A percentile compares a stretch with the other conserved stretches of the same genome.
Evolutionary conservation across 1,140 invertebrate species (phyloP).

Genomic region (Penaeus vannamei): DNA sequence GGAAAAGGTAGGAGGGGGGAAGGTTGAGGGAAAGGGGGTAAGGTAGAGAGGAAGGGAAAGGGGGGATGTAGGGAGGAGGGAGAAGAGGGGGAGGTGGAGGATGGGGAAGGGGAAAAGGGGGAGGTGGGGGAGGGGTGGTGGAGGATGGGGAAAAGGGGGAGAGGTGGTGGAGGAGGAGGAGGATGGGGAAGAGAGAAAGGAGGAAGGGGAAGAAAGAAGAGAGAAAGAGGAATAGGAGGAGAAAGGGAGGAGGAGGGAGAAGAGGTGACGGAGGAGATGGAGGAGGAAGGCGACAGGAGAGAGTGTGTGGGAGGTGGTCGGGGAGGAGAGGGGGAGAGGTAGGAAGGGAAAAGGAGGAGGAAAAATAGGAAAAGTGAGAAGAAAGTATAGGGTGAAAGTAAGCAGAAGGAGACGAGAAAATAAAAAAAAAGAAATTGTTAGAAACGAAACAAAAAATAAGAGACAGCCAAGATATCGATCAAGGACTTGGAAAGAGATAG

Average conservation of each 20-base stretch:
- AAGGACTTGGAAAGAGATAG: too few relatives aligned
- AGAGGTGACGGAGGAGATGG: not conserved
- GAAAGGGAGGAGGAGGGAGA: not conserved
- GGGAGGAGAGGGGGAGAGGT: not conserved
- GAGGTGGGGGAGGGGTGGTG: not conserved
- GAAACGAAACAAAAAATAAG: too few relatives aligned
- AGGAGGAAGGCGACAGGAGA: not conserved
- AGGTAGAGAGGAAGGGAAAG: not conserved
- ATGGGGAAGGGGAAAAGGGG: not conserved
- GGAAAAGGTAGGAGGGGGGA: not conserved
- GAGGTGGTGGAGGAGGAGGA: not conserved
- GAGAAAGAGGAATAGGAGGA: not conserved
- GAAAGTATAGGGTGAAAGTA: too few relatives aligned
- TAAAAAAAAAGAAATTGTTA: too few relatives aligned
- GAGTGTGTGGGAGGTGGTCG: not conserved
- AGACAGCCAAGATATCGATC: too few relatives aligned
- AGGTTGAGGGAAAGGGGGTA: not conserved
- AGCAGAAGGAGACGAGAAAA: too few relatives aligned
- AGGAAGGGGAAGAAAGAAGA: not conserved
- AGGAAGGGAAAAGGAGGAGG: not conserved
- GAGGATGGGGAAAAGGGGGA: not conserved
- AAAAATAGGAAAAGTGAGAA: too few relatives aligned
- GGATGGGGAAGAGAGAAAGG: not conserved
- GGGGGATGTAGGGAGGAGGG: not conserved
- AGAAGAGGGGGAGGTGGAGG: not conserved